Conservation (phyloP, 2,113 vertebrate species). For the Rhegmatorhina hoffmannsi region DNA sequence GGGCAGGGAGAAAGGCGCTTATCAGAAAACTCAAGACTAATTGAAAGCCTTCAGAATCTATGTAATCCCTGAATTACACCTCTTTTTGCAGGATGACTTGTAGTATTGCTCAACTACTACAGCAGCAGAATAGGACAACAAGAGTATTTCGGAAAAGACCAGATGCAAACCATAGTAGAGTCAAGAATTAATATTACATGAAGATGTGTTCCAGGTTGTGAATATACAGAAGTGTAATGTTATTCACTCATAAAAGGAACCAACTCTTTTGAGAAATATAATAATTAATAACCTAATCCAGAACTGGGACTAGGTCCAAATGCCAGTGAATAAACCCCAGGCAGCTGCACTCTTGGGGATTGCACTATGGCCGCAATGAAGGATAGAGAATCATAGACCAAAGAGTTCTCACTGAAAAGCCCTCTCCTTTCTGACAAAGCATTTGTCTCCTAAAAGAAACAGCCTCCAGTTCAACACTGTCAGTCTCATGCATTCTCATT, state of each 20-base stretch:
- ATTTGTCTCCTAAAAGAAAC: neutral
- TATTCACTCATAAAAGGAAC: neutral
- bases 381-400: rapidly evolving
- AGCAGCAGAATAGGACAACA: neutral
- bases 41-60: neutral
- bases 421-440: neutral
- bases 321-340: neutral
- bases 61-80: neutral
- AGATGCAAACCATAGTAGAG: neutral
- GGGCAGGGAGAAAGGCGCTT: neutral
- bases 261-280: neutral
- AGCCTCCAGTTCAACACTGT: neutral
- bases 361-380: neutral
- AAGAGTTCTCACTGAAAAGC: neutral
- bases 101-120: neutral
- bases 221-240: neutral
- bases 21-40: neutral
- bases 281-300: neutral
- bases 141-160: neutral
- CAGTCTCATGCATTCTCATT: neutral
- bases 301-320: neutral
- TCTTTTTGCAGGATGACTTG: neutral
- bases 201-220: neutral
- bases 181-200: neutral
- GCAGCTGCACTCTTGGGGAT: neutral